These are phyloP conservation scores for Drymonia ruficornis DNA, from an alignment of 2,888 invertebrate species.

Conservation along the genomic window DNA sequence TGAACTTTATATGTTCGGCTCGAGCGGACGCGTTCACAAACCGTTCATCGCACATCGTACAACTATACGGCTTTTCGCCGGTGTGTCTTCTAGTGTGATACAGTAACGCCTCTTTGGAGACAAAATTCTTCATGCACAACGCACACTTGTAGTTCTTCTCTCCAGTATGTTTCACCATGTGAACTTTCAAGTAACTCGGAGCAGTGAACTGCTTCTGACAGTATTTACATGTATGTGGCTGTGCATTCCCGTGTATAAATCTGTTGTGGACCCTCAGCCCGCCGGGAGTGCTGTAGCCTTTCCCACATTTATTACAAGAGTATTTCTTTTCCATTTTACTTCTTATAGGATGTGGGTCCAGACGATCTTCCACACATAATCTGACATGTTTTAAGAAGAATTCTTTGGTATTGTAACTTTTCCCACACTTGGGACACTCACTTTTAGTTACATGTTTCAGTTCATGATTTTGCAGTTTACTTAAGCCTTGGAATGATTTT, in stretches of 20 bases:
- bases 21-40: constrained; percentile 77
- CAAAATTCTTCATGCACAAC: constrained; percentile 66
- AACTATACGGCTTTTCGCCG: constrained; percentile 74
- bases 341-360: constrained; percentile 71
- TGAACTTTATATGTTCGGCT: constrained; percentile 75
- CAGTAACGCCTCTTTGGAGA: constrained; percentile 72
- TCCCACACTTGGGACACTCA: constrained; percentile 72
- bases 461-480: constrained; percentile 64
- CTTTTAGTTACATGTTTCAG: constrained; percentile 62
- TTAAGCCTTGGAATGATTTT: constrained; percentile 57
- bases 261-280: constrained; percentile 70
- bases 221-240: constrained; percentile 64
- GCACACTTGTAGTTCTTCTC: constrained; percentile 73
- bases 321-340: constrained; percentile 57
- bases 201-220: constrained; percentile 77
- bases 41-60: constrained; percentile 64
- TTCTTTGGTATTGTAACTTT: constrained; percentile 65
- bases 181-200: constrained; percentile 70
- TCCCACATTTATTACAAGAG: constrained; percentile 65
- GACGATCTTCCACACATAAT: constrained; percentile 59
- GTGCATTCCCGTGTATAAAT: constrained; percentile 71
- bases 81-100: constrained; percentile 76
- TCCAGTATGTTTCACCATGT: constrained; percentile 74
- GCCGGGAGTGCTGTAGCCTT: constrained; percentile 70
- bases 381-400: constrained; percentile 68